A percentile compares a stretch with the other conserved stretches of the same genome.
Evolutionary conservation across 2,888 invertebrate genomes (phyloP).

Genomic region (Dinocampus coccinellae): DNA sequence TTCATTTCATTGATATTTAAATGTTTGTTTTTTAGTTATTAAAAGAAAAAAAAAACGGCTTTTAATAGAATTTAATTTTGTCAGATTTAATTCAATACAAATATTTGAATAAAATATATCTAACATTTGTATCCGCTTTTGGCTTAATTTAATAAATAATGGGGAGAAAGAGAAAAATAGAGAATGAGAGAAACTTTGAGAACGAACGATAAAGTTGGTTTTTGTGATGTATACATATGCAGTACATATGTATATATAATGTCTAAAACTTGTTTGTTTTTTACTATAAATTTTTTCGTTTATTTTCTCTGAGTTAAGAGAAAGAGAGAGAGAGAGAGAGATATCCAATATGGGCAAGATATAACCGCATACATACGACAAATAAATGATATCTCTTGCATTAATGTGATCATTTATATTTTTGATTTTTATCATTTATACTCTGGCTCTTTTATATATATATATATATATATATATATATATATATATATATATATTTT

Average conservation of each 20-base stretch:
- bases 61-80: background rate
- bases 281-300: background rate
- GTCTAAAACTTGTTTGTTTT: background rate
- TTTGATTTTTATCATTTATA: no score
- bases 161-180: no score
- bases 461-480: background rate
- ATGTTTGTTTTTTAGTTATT: no score
- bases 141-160: background rate
- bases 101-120: background rate
- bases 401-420: no score
- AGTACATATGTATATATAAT: background rate
- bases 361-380: background rate
- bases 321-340: no score
- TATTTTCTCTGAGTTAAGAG: background rate
- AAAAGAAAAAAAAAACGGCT: no score
- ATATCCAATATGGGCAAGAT: constrained; percentile 1
- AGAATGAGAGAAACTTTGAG: no score
- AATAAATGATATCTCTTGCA: no score
- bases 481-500: constrained; percentile 11
- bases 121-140: background rate
- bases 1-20: no score
- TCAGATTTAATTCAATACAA: background rate
- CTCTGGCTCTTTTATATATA: background rate
- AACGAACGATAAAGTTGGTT: background rate
- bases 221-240: background rate